Percentiles rank a stretch among this genome's conserved stretches.
These are phyloP conservation scores for Scophthalmus maximus DNA, from an alignment of 2,113 vertebrate species.

Conservation along the genomic window DNA sequence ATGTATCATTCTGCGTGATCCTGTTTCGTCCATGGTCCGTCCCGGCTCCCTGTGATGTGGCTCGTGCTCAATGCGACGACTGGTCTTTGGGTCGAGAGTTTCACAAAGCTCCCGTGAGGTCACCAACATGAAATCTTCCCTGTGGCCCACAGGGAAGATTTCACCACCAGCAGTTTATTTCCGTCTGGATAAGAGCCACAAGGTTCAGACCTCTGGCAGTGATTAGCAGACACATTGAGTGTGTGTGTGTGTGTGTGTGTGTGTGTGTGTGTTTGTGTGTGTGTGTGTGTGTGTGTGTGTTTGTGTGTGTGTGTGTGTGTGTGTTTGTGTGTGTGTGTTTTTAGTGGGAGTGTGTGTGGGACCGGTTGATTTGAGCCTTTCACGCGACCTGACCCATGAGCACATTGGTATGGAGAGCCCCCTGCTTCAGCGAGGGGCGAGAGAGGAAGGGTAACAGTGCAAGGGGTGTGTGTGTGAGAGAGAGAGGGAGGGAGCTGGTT, in stretches of 20 bases:
- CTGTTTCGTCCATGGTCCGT: background rate
- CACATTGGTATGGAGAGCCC: no score
- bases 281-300: background rate
- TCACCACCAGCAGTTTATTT: background rate
- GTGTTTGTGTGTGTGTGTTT: background rate
- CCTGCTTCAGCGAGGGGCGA: slow-evolving; percentile 5
- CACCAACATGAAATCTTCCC: no score
- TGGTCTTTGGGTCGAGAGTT: slow-evolving; percentile 19
- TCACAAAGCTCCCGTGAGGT: slow-evolving; percentile 37
- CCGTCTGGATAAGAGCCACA: background rate
- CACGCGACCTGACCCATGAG: slow-evolving; percentile 53
- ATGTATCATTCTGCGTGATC: background rate
- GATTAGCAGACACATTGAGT: slow-evolving; percentile 28
- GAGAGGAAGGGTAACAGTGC: slow-evolving; percentile 2
- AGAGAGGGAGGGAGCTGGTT: no score
- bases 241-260: slow-evolving; percentile 6
- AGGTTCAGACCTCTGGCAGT: slow-evolving; percentile 35
- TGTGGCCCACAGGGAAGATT: background rate
- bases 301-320: background rate
- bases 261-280: slow-evolving; percentile 10
- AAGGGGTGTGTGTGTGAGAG: no score
- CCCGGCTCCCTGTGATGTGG: background rate
- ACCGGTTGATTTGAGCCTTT: slow-evolving; percentile 43
- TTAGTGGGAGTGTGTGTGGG: background rate
- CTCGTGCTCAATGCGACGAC: background rate